Conservation (phyloP, 2,113 vertebrate species). For the Platysteira castanea region DNA sequence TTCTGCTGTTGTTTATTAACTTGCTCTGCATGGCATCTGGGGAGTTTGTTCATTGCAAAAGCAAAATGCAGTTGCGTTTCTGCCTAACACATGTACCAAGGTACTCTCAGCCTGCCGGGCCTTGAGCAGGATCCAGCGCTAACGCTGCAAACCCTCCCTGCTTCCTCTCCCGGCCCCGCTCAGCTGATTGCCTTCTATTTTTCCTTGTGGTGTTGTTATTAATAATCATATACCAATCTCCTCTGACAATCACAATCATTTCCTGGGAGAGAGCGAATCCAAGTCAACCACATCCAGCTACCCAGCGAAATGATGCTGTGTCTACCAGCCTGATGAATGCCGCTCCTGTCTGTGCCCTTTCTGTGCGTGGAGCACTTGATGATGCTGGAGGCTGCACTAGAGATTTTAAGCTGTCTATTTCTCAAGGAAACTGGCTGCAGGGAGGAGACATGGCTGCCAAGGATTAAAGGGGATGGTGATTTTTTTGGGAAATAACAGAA, state of each 20-base stretch:
- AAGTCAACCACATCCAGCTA: constrained; percentile 39
- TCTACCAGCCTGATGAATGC: constrained; percentile 37
- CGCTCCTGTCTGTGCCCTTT: background rate
- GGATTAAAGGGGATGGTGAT: background rate
- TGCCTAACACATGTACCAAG: background rate
- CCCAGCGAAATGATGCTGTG: background rate
- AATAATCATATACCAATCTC: constrained; percentile 51
- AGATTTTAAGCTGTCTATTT: background rate
- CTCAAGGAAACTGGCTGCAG: background rate
- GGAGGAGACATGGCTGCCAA: background rate
- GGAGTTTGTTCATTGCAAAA: constrained; percentile 14
- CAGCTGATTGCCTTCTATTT: constrained; percentile 57
- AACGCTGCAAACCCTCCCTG: background rate
- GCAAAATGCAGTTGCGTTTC: background rate
- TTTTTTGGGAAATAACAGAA: background rate
- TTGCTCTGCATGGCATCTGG: background rate
- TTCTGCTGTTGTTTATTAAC: constrained; percentile 26
- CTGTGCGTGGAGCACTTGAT: background rate
- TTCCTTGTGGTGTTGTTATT: constrained; percentile 57
- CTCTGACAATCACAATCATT: constrained; percentile 51
- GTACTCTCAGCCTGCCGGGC: background rate
- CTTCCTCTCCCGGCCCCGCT: background rate
- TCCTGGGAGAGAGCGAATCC: constrained; percentile 50
- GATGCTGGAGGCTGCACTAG: background rate
- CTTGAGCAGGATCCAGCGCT: background rate